phyloP scores from a whole-genome alignment of 2,797 vertebrate species.

The Chaunax sp. region DNA sequence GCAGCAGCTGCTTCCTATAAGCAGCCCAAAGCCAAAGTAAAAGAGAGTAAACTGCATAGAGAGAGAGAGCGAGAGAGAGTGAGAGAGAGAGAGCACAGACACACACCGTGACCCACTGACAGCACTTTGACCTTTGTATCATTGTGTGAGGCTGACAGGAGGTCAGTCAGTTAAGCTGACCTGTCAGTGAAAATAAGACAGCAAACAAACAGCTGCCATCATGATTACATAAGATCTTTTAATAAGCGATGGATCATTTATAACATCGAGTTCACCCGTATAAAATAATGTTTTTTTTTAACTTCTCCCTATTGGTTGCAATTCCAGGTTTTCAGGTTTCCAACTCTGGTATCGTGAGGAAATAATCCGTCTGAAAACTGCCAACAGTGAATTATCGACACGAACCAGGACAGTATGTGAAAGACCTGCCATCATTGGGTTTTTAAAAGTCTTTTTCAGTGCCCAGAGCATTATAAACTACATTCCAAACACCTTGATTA shows the following conservation, averaged over 20 bases:
- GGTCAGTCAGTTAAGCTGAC: slow-evolving; percentile 86
- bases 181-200: slow-evolving; percentile 53
- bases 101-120: slow-evolving; percentile 39
- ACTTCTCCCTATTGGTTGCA: too few species aligned
- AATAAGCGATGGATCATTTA: too few species aligned
- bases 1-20: too few species aligned
- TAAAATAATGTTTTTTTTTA: too few species aligned
- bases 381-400: too few species aligned
- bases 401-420: too few species aligned
- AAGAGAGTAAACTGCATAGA: slow-evolving; percentile 41
- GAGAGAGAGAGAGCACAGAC: slow-evolving; percentile 18
- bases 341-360: too few species aligned
- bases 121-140: slow-evolving; percentile 53
- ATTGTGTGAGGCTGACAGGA: slow-evolving; percentile 34
- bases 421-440: neutral
- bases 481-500: neutral
- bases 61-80: too few species aligned
- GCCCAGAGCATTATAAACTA: neutral
- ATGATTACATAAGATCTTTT: too few species aligned
- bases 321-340: too few species aligned
- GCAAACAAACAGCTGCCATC: slow-evolving; percentile 28
- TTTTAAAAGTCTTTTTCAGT: neutral
- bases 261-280: too few species aligned
- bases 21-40: slow-evolving; percentile 43
- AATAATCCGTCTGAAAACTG: too few species aligned